These are phyloP conservation scores for Microcebus tavaratra DNA, from an alignment of 2,113 vertebrate species.

Conservation along the genomic window DNA sequence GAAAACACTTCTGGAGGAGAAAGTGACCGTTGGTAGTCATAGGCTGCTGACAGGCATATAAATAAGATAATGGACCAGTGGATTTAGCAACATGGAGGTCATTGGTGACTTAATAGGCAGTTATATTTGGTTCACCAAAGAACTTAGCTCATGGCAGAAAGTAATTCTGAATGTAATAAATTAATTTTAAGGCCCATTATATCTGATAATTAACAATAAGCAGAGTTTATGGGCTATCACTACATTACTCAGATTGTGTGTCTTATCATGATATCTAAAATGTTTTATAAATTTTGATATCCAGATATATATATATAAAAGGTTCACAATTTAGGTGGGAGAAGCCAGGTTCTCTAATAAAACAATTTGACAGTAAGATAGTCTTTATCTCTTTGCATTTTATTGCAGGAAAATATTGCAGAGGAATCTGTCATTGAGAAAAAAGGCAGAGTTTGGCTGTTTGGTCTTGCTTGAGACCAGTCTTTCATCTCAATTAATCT, in stretches of 20 bases:
- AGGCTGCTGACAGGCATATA: not conserved
- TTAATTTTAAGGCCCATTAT: conserved; percentile 32
- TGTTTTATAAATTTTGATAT: not conserved
- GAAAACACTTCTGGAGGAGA: not conserved
- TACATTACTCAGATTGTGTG: not conserved
- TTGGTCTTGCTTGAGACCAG: not conserved
- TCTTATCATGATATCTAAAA: not conserved
- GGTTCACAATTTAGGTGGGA: not conserved
- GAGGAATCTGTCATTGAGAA: not conserved
- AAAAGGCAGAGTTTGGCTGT: not conserved
- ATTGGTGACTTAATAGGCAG: not conserved
- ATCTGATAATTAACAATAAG: conserved; percentile 30
- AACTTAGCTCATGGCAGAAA: not conserved
- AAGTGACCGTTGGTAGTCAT: not conserved
- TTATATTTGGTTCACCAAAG: not conserved
- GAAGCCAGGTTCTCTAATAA: not conserved
- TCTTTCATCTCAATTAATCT: not conserved
- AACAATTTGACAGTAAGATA: not conserved
- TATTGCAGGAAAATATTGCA: not conserved
- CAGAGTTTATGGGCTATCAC: not conserved
- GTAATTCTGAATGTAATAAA: not conserved
- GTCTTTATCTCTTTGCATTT: not conserved
- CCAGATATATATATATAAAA: not conserved
- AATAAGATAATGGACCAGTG: not conserved
- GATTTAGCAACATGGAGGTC: not conserved